Evolutionary conservation across 2,113 vertebrate genomes (phyloP).

Genomic region (Anarrhichthys ocellatus): DNA sequence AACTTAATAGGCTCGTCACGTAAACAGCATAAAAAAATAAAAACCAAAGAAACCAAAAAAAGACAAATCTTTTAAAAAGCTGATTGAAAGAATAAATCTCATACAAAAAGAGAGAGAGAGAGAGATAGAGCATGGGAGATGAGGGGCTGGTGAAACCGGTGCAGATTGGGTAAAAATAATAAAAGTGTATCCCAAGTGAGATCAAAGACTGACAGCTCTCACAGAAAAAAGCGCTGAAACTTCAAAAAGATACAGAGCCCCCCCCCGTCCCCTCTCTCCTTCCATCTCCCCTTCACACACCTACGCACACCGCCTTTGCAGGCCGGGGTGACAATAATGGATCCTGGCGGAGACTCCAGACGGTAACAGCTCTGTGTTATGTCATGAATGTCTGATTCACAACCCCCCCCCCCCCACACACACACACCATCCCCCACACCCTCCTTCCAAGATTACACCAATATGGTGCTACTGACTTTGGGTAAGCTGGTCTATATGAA

Average conservation of each 20-base stretch:
- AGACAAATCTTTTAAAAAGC: slow-evolving; percentile 58
- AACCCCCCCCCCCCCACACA: not conserved
- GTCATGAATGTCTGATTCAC: slow-evolving; percentile 56
- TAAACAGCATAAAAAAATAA: slow-evolving; percentile 77
- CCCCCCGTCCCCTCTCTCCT: slow-evolving; percentile 30
- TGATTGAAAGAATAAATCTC: slow-evolving; percentile 71
- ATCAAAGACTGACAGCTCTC: slow-evolving; percentile 69
- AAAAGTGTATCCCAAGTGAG: slow-evolving; percentile 34
- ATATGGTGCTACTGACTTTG: slow-evolving; percentile 41
- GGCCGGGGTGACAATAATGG: slow-evolving; percentile 59
- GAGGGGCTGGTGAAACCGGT: slow-evolving; percentile 63
- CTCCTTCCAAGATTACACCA: slow-evolving; percentile 35
- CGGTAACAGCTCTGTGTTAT: slow-evolving; percentile 51
- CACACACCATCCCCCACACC: not conserved
- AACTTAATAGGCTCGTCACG: slow-evolving; percentile 76
- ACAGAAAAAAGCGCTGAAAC: slow-evolving; percentile 43
- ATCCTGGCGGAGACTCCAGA: slow-evolving; percentile 50
- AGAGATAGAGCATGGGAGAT: slow-evolving; percentile 41
- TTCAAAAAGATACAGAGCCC: slow-evolving; percentile 42
- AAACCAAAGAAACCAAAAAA: slow-evolving; percentile 19
- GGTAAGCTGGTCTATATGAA: slow-evolving; percentile 6
- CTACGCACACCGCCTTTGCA: slow-evolving; percentile 45
- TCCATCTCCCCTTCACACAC: slow-evolving; percentile 59
- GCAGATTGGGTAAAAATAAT: slow-evolving; percentile 37
- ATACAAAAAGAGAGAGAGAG: slow-evolving; percentile 52